A percentile compares a stretch with the other conserved stretches of the same genome.
Conservation (phyloP, 2,888 invertebrate genomes). For the Tetragonisca angustula region DNA sequence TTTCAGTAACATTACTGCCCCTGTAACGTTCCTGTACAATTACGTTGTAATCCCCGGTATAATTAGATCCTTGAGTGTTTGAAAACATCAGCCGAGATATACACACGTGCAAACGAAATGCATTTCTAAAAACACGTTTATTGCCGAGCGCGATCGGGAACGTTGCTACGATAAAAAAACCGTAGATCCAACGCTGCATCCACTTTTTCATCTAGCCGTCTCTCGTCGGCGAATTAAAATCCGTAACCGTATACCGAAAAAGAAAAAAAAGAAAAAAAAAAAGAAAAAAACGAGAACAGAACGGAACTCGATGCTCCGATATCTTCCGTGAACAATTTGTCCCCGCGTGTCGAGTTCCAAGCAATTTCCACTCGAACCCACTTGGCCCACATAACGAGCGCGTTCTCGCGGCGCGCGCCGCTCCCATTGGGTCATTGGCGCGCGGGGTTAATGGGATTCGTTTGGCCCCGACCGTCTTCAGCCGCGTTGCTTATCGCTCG, state of each 20-base stretch:
- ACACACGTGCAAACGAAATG: no score
- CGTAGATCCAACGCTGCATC: neutral
- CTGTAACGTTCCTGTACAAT: no score
- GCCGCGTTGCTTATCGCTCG: constrained; percentile 43
- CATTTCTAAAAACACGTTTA: no score
- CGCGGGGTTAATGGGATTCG: constrained; percentile 57
- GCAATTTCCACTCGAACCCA: constrained; percentile 55
- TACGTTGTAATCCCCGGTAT: no score
- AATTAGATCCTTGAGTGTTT: no score
- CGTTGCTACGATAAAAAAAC: neutral
- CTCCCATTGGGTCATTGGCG: constrained; percentile 51
- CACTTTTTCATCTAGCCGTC: neutral
- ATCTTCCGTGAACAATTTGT: constrained; percentile 21
- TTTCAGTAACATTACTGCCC: no score
- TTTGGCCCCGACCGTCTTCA: constrained; percentile 26
- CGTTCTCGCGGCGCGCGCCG: constrained; percentile 13
- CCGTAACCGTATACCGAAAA: neutral
- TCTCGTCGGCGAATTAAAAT: neutral
- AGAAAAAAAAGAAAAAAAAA: neutral
- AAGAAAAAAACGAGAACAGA: neutral
- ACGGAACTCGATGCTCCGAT: neutral
- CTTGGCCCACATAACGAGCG: constrained; percentile 23
- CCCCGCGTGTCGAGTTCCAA: neutral
- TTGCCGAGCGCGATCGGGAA: neutral
- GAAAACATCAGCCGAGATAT: no score